Evolutionary conservation across 2,113 vertebrate species (phyloP), one percentile per base, ranked within the genome.

Genomic region (Thalassoma bifasciatum): DNA sequence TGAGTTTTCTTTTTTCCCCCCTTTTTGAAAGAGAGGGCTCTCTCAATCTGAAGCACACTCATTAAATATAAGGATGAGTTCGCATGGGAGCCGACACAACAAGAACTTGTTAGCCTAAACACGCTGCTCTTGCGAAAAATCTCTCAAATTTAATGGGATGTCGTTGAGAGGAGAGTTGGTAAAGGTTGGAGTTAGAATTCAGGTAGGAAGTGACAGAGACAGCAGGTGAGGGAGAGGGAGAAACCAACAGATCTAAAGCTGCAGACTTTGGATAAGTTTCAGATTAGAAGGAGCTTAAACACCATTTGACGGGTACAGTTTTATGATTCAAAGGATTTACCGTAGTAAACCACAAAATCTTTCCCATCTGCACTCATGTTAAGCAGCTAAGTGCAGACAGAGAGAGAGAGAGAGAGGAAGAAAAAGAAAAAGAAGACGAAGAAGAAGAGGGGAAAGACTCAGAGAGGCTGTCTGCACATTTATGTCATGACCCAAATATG

Each of bases 1-100:
- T 91, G 77, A 85, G 80, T 12, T 11, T 10, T 30, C 58, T 77
- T 78, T 72, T 75, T 51, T 47, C 23, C 62, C 26, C 21, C 24
- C 47, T 38, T 57, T 65, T 42, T 23, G 5, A 65, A 66, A 65
- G 62, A 49, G 57, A 42, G 47, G 34, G 46, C 67, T 66, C 56
- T 82, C 64, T 77, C 74, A 65, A 72, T 78, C 47, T 72, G 51
- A 86, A 67, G 50, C 54, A 71, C 49, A 44, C 84, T 88, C 84
- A 85, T 89, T 90, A 86, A 88, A 86, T 79, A 66, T 79, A 83
- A 82, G 80, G 60, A 79, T 64, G 71, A 71, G 74, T 81, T 86
- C 67, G 80, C 75, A 72, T 72, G 66, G 79, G 63, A 83, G 77
- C 66, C 10, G 5, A 59, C 67, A 72, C 66, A 77, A 79, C 76